Evolutionary conservation across 1,140 invertebrate species (phyloP).

Genomic region (silkworm (Bombyx mori)): ASM3026992v2 NC_085111.1:8637501-8638000

Average conservation of each 20-base stretch:
- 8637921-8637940: too few relatives aligned
- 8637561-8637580: background rate
- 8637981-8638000: too few relatives aligned
- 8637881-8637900: too few relatives aligned
- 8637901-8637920: too few relatives aligned
- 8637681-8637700: constrained; percentile 43
- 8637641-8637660: constrained; percentile 40
- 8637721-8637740: constrained; percentile 61
- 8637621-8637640: constrained; percentile 32
- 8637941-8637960: too few relatives aligned
- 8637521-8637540: too few relatives aligned
- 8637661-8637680: constrained; percentile 70
- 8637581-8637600: background rate
- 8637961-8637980: too few relatives aligned
- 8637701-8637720: constrained; percentile 26
- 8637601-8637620: background rate
- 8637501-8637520: too few relatives aligned
- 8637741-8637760: constrained; percentile 69
- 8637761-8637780: constrained; percentile 70
- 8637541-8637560: background rate
- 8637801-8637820: constrained; percentile 5
- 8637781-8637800: constrained; percentile 31
- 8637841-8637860: too few relatives aligned
- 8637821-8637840: too few relatives aligned
- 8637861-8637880: too few relatives aligned